phyloP scores from a whole-genome alignment of 2,113 vertebrate species.

The Mesembrinibis cayennensis region DNA sequence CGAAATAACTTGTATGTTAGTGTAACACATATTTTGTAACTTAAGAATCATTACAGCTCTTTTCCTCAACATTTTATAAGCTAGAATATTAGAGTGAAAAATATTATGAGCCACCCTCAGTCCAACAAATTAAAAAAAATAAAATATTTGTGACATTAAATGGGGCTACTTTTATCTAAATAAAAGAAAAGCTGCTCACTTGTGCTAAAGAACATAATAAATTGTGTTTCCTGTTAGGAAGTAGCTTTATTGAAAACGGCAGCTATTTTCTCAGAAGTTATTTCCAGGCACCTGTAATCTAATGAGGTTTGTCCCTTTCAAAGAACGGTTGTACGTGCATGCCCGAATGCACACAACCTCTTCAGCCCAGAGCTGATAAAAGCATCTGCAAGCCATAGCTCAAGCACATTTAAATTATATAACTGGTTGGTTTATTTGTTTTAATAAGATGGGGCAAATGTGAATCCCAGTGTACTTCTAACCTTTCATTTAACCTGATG shows the following conservation, averaged over 20 bases:
- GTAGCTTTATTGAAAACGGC: conserved; percentile 74
- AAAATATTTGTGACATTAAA: neutral
- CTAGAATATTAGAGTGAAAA: neutral
- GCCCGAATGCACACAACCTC: conserved; percentile 71
- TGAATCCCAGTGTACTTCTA: conserved; percentile 75
- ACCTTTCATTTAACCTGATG: conserved; percentile 73
- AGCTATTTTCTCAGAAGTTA: conserved; percentile 72
- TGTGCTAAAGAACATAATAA: conserved; percentile 58
- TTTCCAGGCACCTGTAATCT: conserved; percentile 78
- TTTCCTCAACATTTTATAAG: neutral
- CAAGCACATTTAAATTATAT: conserved; percentile 51
- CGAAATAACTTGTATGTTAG: neutral
- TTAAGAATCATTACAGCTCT: neutral
- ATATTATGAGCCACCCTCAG: neutral
- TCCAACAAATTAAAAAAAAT: neutral
- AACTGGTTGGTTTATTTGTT: conserved; percentile 74
- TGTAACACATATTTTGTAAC: neutral
- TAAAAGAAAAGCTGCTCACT: conserved; percentile 17
- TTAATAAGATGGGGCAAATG: conserved; percentile 65
- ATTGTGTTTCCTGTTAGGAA: conserved; percentile 72
- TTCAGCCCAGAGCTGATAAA: conserved; percentile 77
- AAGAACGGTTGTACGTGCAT: conserved; percentile 71
- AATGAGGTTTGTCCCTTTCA: conserved; percentile 81
- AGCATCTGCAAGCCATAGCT: conserved; percentile 73
- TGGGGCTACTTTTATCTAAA: neutral